A percentile compares a stretch with the other conserved stretches of the same genome.
Evolutionary conservation across 2,888 invertebrate genomes (phyloP).

Genomic region (Amphimallon solstitiale): DNA sequence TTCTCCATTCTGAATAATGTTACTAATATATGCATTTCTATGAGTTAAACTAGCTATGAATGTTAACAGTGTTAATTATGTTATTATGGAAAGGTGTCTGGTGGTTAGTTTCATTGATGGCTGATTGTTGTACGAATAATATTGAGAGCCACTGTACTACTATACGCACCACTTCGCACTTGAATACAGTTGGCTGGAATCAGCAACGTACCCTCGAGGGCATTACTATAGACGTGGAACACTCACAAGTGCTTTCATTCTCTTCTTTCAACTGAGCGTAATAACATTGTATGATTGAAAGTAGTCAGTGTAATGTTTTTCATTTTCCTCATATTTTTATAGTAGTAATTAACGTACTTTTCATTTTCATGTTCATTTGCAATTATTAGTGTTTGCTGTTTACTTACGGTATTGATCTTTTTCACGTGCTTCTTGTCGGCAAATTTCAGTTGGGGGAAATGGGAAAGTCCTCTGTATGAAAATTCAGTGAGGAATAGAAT

Average conservation of each 20-base stretch:
- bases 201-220: conserved; percentile 19
- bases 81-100: background rate
- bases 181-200: conserved; percentile 1
- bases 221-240: conserved; percentile 18
- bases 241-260: conserved; percentile 25
- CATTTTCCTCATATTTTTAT: background rate
- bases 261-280: conserved; percentile 7
- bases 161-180: conserved; percentile 6
- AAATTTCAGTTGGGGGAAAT: conserved; percentile 1
- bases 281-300: background rate
- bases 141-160: conserved; percentile 8
- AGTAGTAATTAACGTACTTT: background rate
- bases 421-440: conserved; percentile 11
- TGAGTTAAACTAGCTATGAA: no score
- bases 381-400: background rate
- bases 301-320: background rate
- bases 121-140: conserved; percentile 1
- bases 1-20: no score
- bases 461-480: background rate
- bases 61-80: no score
- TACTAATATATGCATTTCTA: no score
- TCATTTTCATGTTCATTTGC: background rate
- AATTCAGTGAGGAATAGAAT: no score
- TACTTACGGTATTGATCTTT: conserved; percentile 23
- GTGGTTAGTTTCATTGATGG: background rate